Conservation (phyloP, 2,113 vertebrate species). For the Trogon surrucura region DNA sequence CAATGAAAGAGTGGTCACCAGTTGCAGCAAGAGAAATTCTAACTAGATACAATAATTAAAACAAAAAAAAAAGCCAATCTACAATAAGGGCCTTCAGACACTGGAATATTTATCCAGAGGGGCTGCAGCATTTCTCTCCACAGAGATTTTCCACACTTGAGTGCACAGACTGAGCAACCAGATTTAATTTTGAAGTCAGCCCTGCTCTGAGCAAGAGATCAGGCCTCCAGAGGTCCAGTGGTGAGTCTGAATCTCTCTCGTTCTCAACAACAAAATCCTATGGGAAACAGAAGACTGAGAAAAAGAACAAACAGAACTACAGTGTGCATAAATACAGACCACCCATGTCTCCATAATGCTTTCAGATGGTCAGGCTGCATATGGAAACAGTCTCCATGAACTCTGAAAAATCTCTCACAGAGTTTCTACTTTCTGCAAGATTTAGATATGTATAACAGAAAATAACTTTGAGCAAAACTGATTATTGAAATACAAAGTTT, state of each 20-base stretch:
- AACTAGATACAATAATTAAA: background rate
- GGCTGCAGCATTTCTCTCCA: background rate
- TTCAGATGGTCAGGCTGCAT: background rate
- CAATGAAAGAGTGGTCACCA: background rate
- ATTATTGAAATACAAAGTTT: background rate
- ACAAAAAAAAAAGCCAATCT: background rate
- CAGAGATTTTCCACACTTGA: background rate
- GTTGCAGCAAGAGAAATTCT: background rate
- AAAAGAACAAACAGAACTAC: background rate
- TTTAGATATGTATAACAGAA: background rate
- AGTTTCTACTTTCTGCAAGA: background rate
- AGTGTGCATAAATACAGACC: background rate
- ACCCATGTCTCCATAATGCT: background rate
- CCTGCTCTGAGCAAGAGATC: background rate
- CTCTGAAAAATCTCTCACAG: background rate
- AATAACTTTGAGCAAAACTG: background rate
- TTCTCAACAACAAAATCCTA: background rate
- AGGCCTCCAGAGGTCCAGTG: background rate
- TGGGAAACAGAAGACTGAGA: background rate
- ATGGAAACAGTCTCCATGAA: background rate
- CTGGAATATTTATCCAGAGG: background rate
- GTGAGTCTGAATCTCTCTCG: rapidly evolving
- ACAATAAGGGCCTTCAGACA: background rate
- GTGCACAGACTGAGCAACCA: background rate
- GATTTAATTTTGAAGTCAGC: background rate